Evolutionary conservation across 2,888 invertebrate species (phyloP).

Genomic region (Esperia sulphurella): DNA sequence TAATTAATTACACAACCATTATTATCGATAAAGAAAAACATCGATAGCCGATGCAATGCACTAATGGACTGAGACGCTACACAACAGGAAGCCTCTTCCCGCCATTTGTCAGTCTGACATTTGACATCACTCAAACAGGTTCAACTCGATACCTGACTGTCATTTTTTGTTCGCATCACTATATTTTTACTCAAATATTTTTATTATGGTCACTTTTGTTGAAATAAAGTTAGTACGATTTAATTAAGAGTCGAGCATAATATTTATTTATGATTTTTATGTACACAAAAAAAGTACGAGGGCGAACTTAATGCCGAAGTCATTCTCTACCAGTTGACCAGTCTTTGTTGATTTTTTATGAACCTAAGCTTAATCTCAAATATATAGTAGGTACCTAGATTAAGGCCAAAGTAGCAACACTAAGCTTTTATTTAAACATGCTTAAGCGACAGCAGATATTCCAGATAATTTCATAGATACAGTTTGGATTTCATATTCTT

Average conservation of each 20-base stretch:
- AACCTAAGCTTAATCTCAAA: too few species aligned
- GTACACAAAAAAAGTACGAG: too few species aligned
- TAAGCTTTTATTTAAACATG: too few species aligned
- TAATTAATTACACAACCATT: conserved; percentile 44
- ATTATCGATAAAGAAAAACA: conserved; percentile 45
- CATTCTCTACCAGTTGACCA: too few species aligned
- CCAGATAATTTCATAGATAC: too few species aligned
- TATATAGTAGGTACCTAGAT: too few species aligned
- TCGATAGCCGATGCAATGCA: conserved; percentile 39
- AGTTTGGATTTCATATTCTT: too few species aligned
- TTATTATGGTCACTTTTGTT: background rate
- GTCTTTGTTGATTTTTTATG: too few species aligned
- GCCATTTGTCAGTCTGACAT: conserved; percentile 72
- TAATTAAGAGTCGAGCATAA: too few species aligned
- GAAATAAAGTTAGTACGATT: background rate
- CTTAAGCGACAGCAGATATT: too few species aligned
- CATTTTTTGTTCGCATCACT: conserved; percentile 4
- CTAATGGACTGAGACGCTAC: conserved; percentile 55
- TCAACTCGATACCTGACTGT: conserved; percentile 41
- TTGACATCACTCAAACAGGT: conserved; percentile 70
- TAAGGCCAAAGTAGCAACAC: too few species aligned
- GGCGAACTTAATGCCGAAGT: too few species aligned
- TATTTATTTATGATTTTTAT: background rate
- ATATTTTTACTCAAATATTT: background rate
- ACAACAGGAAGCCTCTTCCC: conserved; percentile 66